phyloP scores from a whole-genome alignment of 2,888 invertebrate species.

The Nemapogon koenigi region DNA sequence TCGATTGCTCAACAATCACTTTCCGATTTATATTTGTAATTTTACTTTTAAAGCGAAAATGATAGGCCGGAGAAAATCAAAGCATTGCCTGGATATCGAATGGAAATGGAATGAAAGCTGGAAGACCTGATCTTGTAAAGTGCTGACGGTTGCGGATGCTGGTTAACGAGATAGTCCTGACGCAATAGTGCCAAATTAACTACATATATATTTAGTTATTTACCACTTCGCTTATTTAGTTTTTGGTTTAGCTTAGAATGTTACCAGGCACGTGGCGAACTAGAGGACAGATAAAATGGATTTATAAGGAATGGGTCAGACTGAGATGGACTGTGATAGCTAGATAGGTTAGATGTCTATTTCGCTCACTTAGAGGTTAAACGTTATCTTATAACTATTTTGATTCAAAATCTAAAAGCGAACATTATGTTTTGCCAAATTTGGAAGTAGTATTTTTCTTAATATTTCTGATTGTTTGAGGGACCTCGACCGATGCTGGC shows the following conservation, averaged over 20 bases:
- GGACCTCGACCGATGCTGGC: too few species aligned
- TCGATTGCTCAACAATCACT: not conserved
- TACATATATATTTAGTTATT: constrained; percentile 44
- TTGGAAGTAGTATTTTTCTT: too few species aligned
- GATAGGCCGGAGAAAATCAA: too few species aligned
- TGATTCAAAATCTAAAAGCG: not conserved
- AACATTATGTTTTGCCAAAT: too few species aligned
- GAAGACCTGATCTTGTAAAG: too few species aligned
- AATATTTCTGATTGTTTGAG: too few species aligned
- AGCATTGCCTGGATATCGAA: too few species aligned
- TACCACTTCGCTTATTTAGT: constrained; percentile 40
- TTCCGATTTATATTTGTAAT: too few species aligned
- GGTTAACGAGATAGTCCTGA: too few species aligned
- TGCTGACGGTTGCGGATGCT: too few species aligned
- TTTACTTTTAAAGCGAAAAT: too few species aligned
- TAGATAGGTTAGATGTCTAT: constrained; percentile 54
- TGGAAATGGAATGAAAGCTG: too few species aligned
- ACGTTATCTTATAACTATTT: constrained; percentile 13
- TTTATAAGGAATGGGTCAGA: constrained; percentile 61
- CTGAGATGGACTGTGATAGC: constrained; percentile 66
- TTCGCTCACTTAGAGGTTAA: constrained; percentile 58
- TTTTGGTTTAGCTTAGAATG: constrained; percentile 54
- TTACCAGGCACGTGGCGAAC: constrained; percentile 56
- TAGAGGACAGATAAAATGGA: constrained; percentile 47
- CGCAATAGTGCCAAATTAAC: constrained; percentile 59